These are phyloP conservation scores for Dusona sp. DNA, from an alignment of 2,888 invertebrate species.

Conservation along the genomic window DNA sequence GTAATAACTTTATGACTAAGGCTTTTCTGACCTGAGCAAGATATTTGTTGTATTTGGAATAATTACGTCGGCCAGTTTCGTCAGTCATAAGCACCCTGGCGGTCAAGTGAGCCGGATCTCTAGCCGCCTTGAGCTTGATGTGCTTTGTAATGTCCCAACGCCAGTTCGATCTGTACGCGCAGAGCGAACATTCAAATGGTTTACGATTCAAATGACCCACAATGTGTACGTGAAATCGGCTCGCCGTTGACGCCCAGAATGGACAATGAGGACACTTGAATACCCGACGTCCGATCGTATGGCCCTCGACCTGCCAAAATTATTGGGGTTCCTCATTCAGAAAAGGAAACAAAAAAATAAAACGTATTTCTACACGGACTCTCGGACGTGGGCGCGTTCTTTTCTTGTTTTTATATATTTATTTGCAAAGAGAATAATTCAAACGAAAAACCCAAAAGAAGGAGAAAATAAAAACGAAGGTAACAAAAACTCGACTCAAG, in stretches of 20 bases:
- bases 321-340: constrained; percentile 60
- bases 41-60: constrained; percentile 96
- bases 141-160: constrained; percentile 99
- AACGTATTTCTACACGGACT: constrained; percentile 47
- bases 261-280: constrained; percentile 97
- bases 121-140: constrained; percentile 94
- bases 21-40: constrained; percentile 88
- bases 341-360: constrained; percentile 12
- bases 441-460: constrained; percentile 30
- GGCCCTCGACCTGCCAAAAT: constrained; percentile 81
- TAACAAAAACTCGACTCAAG: constrained; percentile 38
- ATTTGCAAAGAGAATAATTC: constrained; percentile 20
- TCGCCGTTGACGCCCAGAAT: constrained; percentile 97
- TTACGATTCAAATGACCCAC: constrained; percentile 96
- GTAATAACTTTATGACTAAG: constrained; percentile 63
- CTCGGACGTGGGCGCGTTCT: constrained; percentile 52
- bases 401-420: neutral
- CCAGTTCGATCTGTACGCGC: constrained; percentile 98
- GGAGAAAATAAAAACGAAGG: constrained; percentile 10
- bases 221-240: constrained; percentile 96
- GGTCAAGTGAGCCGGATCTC: constrained; percentile 92
- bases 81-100: constrained; percentile 96
- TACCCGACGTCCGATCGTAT: constrained; percentile 86
- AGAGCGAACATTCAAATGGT: constrained; percentile 97
- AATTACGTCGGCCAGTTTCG: constrained; percentile 95